A percentile compares a stretch with the other conserved stretches of the same genome.
phyloP scores from a whole-genome alignment of 2,888 invertebrate species.

The Operophtera brumata region DNA sequence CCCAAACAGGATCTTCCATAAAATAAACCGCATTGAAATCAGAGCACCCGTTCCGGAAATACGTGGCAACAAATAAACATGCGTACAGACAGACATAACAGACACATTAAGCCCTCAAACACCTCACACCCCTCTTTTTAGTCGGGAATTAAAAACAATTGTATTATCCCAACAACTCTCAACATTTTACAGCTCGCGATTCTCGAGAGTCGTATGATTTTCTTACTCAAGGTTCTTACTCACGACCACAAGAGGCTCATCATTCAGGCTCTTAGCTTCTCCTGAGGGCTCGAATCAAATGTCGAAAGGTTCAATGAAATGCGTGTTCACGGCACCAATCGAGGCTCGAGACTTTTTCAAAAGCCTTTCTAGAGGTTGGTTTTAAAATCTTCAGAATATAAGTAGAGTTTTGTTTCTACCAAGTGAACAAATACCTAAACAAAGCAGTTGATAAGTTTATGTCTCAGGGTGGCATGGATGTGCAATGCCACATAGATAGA shows the following conservation, averaged over 20 bases:
- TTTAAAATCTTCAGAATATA: slow-evolving; percentile 28
- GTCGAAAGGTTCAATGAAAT: slow-evolving; percentile 44
- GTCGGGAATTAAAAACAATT: too few species aligned
- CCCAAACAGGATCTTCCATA: too few species aligned
- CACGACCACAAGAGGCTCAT: slow-evolving; percentile 28
- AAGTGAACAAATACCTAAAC: not conserved
- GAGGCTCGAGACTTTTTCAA: slow-evolving; percentile 37
- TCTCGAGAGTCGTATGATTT: slow-evolving; percentile 11
- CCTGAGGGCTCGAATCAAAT: slow-evolving; percentile 29
- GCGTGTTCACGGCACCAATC: slow-evolving; percentile 35
- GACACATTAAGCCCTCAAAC: too few species aligned
- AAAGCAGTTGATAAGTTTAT: not conserved
- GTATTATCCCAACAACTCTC: slow-evolving; percentile 4
- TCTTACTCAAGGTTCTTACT: slow-evolving; percentile 25
- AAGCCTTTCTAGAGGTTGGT: slow-evolving; percentile 34
- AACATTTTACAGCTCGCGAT: slow-evolving; percentile 10
- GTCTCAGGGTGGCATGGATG: too few species aligned
- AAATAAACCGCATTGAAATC: too few species aligned
- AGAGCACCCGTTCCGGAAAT: too few species aligned
- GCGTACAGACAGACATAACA: too few species aligned
- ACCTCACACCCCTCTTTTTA: too few species aligned
- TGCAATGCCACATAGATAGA: too few species aligned
- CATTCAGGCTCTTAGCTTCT: slow-evolving; percentile 4
- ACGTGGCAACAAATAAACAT: too few species aligned
- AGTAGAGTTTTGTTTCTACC: not conserved